These are phyloP conservation scores for Drosophila testacea DNA, from an alignment of 2,888 invertebrate genomes.

Conservation along the genomic window DNA sequence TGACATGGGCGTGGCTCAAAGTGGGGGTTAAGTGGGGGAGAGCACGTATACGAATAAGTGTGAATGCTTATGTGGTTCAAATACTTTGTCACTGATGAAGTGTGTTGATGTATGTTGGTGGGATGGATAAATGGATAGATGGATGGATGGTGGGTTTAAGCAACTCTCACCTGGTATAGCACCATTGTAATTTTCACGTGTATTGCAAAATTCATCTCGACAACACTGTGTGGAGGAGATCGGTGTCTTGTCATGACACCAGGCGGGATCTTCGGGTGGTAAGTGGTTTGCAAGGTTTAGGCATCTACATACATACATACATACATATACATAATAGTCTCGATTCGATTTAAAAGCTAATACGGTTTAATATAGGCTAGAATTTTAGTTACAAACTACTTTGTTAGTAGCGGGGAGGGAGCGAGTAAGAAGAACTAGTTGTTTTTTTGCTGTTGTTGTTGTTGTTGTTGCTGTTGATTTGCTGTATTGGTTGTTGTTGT, in stretches of 20 bases:
- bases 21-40: background rate
- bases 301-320: slow-evolving; percentile 86
- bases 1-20: slow-evolving; percentile 54
- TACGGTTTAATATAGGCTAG: slow-evolving; percentile 42
- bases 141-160: slow-evolving; percentile 43
- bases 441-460: slow-evolving; percentile 20
- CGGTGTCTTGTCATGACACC: slow-evolving; percentile 86
- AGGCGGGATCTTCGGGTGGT: slow-evolving; percentile 88
- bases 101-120: slow-evolving; percentile 19
- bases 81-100: slow-evolving; percentile 19
- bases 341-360: slow-evolving; percentile 40
- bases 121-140: slow-evolving; percentile 8
- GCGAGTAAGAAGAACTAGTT: slow-evolving; percentile 12
- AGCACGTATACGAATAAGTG: background rate
- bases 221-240: slow-evolving; percentile 87
- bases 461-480: slow-evolving; percentile 35
- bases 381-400: slow-evolving; percentile 57
- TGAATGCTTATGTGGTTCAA: slow-evolving; percentile 13
- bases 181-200: slow-evolving; percentile 84
- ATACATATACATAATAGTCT: slow-evolving; percentile 48
- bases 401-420: slow-evolving; percentile 28
- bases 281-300: slow-evolving; percentile 87
- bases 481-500: slow-evolving; percentile 16
- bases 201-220: slow-evolving; percentile 90
- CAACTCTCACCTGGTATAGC: slow-evolving; percentile 84